Conservation (phyloP, 1,140 invertebrate genomes). For the Drosophila arizonae region DNA sequence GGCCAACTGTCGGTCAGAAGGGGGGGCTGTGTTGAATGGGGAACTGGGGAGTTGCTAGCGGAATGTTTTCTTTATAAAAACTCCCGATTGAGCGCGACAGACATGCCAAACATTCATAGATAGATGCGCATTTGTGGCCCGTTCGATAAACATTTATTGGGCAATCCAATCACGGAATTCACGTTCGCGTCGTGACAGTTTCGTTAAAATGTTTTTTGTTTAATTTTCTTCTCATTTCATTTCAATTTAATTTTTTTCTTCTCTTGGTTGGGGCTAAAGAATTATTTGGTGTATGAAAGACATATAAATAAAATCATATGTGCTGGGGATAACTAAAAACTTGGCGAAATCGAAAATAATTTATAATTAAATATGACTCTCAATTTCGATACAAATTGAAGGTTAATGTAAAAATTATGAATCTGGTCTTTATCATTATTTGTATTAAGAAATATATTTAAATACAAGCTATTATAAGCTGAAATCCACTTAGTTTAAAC, state of each 20-base stretch:
- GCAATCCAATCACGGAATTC: slow-evolving; percentile 78
- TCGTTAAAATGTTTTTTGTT: slow-evolving; percentile 73
- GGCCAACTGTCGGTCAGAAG: neutral
- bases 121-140: slow-evolving; percentile 66
- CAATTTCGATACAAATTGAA: too few relatives aligned
- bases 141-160: slow-evolving; percentile 80
- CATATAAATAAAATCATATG: slow-evolving; percentile 56
- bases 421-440: too few relatives aligned
- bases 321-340: slow-evolving; percentile 29
- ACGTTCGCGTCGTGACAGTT: slow-evolving; percentile 76
- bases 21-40: slow-evolving; percentile 8
- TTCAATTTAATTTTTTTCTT: slow-evolving; percentile 20
- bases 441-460: too few relatives aligned
- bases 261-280: slow-evolving; percentile 38
- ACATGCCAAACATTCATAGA: slow-evolving; percentile 67
- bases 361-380: neutral
- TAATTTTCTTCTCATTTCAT: slow-evolving; percentile 51
- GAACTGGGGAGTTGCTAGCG: slow-evolving; percentile 13
- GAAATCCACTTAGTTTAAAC: too few relatives aligned
- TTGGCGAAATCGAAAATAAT: slow-evolving; percentile 29
- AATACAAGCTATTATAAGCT: too few relatives aligned
- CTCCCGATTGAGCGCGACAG: slow-evolving; percentile 47
- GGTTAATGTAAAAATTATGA: too few relatives aligned
- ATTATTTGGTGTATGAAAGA: slow-evolving; percentile 58
- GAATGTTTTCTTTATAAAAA: slow-evolving; percentile 60